Base-by-base conservation (phyloP, 2,113 vertebrate species). In the Brienomyrus brachyistius region DNA sequence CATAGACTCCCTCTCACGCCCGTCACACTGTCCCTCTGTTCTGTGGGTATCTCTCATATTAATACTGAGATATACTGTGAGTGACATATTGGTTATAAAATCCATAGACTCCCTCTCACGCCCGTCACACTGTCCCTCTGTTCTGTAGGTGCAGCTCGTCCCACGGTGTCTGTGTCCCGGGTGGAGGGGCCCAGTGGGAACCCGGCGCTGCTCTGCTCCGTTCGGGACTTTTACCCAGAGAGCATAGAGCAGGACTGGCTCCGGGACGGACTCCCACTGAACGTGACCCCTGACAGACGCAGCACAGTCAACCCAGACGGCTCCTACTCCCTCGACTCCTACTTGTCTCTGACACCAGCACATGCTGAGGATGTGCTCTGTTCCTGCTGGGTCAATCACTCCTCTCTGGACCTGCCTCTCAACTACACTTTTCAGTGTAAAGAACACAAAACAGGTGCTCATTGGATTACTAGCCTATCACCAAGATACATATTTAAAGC, bases 231-330 rank as follows among this genome's bases (percentile, higher is more conserved):
- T 89, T 91, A 90, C 45, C 80, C 88, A 3, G 80, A 45, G 88
- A 56, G 47, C 62, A 70, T 91, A 62, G 56, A 91, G 59, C 91
- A 89, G 80, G 17, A 15, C 23, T 93, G 92, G 91, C 70, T 91
- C 21, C 88, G 48, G 89, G 88, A 91, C 19, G 90, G 88, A 90
- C 84, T 91, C 82, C 89, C 77, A 62, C 56, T 89, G 40, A 90
- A 91, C 9, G 85, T 19, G 77, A 91, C 90, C 27, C 27, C 2
- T 47, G 0, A 62, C 77, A 43, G 89, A 80, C 88, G 35, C 23
- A 88, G 59, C 50, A 88, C 40, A 27, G 77, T 21, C 11, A 91
- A 90, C 51, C 4, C 90, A 66, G 86, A 89, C 52, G 91, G 91
- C 27, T 86, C 35, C 21, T 89, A 88, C 59, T 91, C 13, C 5